A percentile compares a stretch with the other conserved stretches of the same genome.
Conservation (phyloP, 2,888 invertebrate species). For the Lycocerus yunnanus region DNA sequence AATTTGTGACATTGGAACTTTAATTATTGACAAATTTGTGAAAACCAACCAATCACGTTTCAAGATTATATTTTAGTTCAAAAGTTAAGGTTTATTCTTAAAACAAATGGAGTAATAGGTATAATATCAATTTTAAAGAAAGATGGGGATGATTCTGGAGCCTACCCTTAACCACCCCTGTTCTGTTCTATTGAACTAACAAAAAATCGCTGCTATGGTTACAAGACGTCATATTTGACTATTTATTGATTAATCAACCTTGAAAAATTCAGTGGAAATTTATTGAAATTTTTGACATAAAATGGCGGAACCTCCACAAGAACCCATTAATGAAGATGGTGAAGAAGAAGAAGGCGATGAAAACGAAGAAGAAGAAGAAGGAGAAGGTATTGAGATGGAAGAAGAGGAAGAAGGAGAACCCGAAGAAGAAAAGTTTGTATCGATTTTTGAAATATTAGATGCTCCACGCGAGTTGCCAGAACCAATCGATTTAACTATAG, state of each 20-base stretch:
- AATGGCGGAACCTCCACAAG: not conserved
- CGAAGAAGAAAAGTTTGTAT: slow-evolving; percentile 41
- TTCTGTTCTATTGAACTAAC: too few relatives aligned
- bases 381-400: slow-evolving; percentile 5
- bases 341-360: not conserved
- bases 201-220: not conserved
- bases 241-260: not conserved
- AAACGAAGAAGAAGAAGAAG: slow-evolving; percentile 6
- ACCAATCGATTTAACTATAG: slow-evolving; percentile 55
- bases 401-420: slow-evolving; percentile 38
- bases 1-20: too few relatives aligned
- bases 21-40: too few relatives aligned
- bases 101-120: too few relatives aligned
- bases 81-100: too few relatives aligned
- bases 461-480: slow-evolving; percentile 46
- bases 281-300: not conserved
- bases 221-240: not conserved
- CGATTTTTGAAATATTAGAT: slow-evolving; percentile 49
- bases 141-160: too few relatives aligned
- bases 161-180: too few relatives aligned
- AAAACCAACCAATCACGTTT: too few relatives aligned
- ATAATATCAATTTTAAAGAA: too few relatives aligned
- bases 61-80: too few relatives aligned
- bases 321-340: not conserved
- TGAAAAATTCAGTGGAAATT: not conserved